phyloP scores from a whole-genome alignment of 2,888 invertebrate species.

The Eupelmus urozonus region DNA sequence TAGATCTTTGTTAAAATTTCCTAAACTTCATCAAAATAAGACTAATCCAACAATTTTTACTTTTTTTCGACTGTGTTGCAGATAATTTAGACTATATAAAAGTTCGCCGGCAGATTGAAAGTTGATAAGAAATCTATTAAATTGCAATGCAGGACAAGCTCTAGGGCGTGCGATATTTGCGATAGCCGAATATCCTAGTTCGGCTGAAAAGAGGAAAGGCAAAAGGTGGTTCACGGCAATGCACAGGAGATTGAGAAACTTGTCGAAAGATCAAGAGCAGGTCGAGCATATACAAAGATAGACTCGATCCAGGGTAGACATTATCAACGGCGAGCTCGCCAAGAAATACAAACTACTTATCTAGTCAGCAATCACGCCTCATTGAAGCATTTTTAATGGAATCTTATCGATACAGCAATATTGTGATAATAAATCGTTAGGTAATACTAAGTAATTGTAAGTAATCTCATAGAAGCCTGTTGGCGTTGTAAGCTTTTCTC shows the following conservation, averaged over 20 bases:
- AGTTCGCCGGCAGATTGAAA: no score
- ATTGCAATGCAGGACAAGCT: not conserved
- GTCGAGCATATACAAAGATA: not conserved
- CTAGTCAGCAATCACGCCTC: slow-evolving; percentile 42
- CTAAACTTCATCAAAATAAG: no score
- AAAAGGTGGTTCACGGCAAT: not conserved
- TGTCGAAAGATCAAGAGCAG: not conserved
- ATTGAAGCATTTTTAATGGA: slow-evolving; percentile 30
- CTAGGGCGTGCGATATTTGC: not conserved
- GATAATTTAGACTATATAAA: no score
- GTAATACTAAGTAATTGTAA: not conserved
- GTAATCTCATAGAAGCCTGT: not conserved
- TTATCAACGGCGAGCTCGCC: no score
- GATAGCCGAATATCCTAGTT: not conserved
- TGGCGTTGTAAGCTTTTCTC: not conserved
- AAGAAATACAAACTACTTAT: slow-evolving; percentile 6
- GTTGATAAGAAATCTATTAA: no score
- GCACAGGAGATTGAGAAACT: not conserved
- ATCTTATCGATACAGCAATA: not conserved
- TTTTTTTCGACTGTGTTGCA: no score
- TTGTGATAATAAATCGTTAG: slow-evolving; percentile 39
- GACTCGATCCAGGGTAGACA: no score
- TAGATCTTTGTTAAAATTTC: no score
- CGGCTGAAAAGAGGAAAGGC: not conserved
- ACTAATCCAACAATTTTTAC: no score